Percentiles rank a stretch among this genome's conserved stretches.
Evolutionary conservation across 2,888 invertebrate species (phyloP).

Genomic region (Hedychridium roseum): DNA sequence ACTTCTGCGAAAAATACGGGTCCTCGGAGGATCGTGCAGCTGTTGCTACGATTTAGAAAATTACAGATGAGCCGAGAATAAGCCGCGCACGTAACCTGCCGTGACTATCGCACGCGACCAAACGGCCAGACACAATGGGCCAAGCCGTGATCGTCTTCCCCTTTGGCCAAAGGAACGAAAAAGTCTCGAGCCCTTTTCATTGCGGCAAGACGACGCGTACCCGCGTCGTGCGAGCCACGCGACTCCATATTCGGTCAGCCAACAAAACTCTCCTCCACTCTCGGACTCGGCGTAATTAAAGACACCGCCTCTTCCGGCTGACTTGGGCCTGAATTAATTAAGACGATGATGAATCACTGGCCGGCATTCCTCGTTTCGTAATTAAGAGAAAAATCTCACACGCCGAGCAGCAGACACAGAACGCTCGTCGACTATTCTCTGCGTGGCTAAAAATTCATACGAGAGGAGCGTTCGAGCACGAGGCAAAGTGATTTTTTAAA

Average conservation of each 20-base stretch:
- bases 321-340: too few species aligned
- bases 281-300: too few species aligned
- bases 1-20: conserved; percentile 4
- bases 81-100: conserved; percentile 38
- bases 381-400: not conserved
- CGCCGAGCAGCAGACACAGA: too few species aligned
- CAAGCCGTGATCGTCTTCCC: conserved; percentile 34
- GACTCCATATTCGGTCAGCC: conserved; percentile 25
- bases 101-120: conserved; percentile 54
- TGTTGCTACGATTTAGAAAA: conserved; percentile 52
- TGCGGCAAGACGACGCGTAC: too few species aligned
- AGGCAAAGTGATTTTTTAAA: conserved; percentile 29
- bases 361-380: not conserved
- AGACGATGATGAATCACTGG: too few species aligned
- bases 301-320: too few species aligned
- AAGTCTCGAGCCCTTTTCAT: conserved; percentile 16
- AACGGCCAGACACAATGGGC: conserved; percentile 29
- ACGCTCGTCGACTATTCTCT: too few species aligned
- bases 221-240: conserved; percentile 42
- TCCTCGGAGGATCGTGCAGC: too few species aligned
- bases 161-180: conserved; percentile 21
- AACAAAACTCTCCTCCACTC: conserved; percentile 2
- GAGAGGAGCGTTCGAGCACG: too few species aligned
- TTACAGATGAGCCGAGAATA: conserved; percentile 28
- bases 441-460: too few species aligned